Base-by-base conservation (phyloP, 2,888 invertebrate species). In the Synergus itoensis region DNA sequence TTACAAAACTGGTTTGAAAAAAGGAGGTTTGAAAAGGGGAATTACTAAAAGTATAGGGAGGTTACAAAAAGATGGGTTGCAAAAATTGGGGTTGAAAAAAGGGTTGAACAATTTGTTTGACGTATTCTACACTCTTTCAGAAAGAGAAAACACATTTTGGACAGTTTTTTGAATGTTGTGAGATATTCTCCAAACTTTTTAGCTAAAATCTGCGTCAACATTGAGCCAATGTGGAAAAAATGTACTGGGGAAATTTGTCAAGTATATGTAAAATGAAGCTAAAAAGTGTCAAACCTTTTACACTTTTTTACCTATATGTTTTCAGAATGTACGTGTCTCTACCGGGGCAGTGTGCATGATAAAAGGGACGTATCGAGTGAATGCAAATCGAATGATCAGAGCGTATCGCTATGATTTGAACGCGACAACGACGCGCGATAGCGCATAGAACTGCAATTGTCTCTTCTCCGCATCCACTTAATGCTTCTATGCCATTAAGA, bases 381-480 rank as follows among this genome's bases (percentile, higher is more conserved):
- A 67, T 67, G 43, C 14, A 73, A 53, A 45, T 69, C 69, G 36
- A 73, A 73, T 48, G 48, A 53, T 73, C 11, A 28, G 73, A 53
- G 36, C 16, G 9, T 73, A 53, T 53, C 36, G 21, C 73, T 73
- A 11, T 45, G 53, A 73, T 73, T 45, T 67, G 28, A 73, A 36
- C 36, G 73, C 73, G 73, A 73, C 18, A 28, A 36, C 73, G 53
- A 53, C 53, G 36, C 53, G 53, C 53, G 36, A 73, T 73, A 73
- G 73, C 73, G 36, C 48, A 73, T 36, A 53, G 48, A 53, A 40
- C 53, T 73, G 73, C 73, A 73, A 73, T 73, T 73, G 73, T 73
- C 73, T 73, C 73, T 73, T 53, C 73, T 73, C 53, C 53, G 48
- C n/a, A 53, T 53, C 73, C 73, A 73, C 73, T 73, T 53, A 73